phyloP scores from a whole-genome alignment of 2,113 vertebrate species.

The Forbesichthys agassizii region DNA sequence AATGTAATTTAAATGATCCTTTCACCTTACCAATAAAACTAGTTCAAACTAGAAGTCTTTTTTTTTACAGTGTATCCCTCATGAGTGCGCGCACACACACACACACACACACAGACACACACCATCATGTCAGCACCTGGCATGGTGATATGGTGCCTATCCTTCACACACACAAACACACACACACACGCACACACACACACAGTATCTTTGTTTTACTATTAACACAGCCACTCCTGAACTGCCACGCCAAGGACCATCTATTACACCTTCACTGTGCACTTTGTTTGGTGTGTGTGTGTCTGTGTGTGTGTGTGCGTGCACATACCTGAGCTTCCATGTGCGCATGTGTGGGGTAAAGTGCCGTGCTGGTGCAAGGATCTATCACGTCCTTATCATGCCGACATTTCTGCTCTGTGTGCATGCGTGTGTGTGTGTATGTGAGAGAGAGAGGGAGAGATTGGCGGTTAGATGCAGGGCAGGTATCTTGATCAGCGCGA shows the following conservation, averaged over 20 bases:
- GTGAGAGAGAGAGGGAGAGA: slow-evolving; percentile 19
- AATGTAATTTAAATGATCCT: too few species aligned
- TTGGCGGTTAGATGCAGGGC: slow-evolving; percentile 58
- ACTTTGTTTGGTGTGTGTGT: neutral
- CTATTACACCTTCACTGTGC: slow-evolving; percentile 7
- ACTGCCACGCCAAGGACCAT: slow-evolving; percentile 30
- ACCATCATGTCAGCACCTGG: slow-evolving; percentile 19
- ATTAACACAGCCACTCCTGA: slow-evolving; percentile 54
- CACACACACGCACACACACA: slow-evolving; percentile 28
- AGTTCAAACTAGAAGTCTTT: too few species aligned
- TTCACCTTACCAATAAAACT: too few species aligned
- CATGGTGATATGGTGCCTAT: slow-evolving; percentile 5
- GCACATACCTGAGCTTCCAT: neutral
- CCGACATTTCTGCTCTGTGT: slow-evolving; percentile 44
- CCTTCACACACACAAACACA: slow-evolving; percentile 23
- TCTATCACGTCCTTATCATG: slow-evolving; percentile 33
- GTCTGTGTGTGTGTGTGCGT: neutral
- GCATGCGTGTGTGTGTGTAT: neutral
- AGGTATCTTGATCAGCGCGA: slow-evolving; percentile 65
- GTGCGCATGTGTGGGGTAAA: slow-evolving; percentile 27
- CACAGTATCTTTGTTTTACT: slow-evolving; percentile 56
- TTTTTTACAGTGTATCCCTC: too few species aligned
- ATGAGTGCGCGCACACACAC: neutral
- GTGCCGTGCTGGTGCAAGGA: slow-evolving; percentile 22
- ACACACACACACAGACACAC: slow-evolving; percentile 5